phyloP scores from a whole-genome alignment of 2,113 vertebrate species.

The Sylvilagus bachmani region DNA sequence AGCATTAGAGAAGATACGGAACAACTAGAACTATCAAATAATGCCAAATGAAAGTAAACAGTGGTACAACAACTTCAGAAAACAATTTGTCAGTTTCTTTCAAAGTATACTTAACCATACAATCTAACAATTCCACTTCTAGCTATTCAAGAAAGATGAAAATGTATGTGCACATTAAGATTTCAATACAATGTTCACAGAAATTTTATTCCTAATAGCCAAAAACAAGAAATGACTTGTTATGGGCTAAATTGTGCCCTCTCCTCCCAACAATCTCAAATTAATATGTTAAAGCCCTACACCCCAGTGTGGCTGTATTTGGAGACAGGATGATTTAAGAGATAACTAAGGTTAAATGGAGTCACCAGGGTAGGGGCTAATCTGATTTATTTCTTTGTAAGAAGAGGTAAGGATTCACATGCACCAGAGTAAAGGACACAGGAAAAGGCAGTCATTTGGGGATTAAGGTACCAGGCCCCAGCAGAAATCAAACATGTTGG shows the following conservation, averaged over 20 bases:
- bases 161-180: not conserved
- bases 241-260: not conserved
- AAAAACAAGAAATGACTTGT: not conserved
- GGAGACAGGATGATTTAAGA: not conserved
- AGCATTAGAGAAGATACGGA: not conserved
- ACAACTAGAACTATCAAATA: not conserved
- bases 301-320: not conserved
- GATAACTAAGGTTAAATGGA: not conserved
- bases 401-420: not conserved
- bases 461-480: not conserved
- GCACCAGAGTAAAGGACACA: not conserved
- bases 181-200: not conserved
- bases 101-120: not conserved
- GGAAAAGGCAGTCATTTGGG: not conserved
- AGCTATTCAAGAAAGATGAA: not conserved
- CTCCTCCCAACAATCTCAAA: not conserved
- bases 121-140: not conserved
- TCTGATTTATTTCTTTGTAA: too few relatives aligned
- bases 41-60: not conserved
- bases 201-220: not conserved
- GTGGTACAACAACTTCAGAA: not conserved
- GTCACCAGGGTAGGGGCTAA: too few relatives aligned
- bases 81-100: not conserved
- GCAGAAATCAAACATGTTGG: not conserved
- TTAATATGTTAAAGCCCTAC: not conserved